phyloP scores from a whole-genome alignment of 2,113 vertebrate species.

The Tetrao urogallus region DNA sequence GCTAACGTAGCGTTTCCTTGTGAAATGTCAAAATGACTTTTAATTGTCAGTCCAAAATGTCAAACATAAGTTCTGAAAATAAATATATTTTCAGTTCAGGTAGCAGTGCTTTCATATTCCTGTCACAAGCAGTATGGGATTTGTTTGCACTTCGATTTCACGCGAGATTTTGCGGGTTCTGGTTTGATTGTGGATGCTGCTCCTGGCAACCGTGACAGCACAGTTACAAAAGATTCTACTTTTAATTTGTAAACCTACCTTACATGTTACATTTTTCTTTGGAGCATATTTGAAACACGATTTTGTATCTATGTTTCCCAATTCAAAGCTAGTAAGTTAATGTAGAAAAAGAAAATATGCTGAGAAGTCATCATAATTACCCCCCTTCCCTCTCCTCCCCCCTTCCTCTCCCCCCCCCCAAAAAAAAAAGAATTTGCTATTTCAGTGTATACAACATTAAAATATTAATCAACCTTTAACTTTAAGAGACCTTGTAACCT shows the following conservation, averaged over 20 bases:
- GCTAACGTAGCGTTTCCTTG: not conserved
- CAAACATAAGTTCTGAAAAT: conserved; percentile 36
- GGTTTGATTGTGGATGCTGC: not conserved
- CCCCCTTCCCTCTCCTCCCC: no score
- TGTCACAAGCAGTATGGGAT: not conserved
- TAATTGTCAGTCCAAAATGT: conserved; percentile 39
- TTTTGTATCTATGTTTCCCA: not conserved
- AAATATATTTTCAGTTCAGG: not conserved
- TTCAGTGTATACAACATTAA: not conserved
- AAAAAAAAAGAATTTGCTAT: not conserved
- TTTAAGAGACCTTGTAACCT: not conserved
- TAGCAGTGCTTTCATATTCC: not conserved
- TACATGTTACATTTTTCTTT: not conserved
- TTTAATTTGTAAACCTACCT: not conserved
- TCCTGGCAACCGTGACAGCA: not conserved
- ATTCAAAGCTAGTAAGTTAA: not conserved
- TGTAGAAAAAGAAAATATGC: not conserved
- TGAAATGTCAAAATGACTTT: conserved; percentile 59
- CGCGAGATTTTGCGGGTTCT: not conserved
- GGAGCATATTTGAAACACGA: not conserved
- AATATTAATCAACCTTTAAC: not conserved
- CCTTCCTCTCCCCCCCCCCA: no score
- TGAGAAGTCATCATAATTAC: not conserved
- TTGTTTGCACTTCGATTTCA: conserved; percentile 17
- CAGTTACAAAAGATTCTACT: not conserved